Evolutionary conservation across 2,888 invertebrate species (phyloP), one percentile per base, ranked within the genome.

Genomic region (Tromatobia lineatoria): DNA sequence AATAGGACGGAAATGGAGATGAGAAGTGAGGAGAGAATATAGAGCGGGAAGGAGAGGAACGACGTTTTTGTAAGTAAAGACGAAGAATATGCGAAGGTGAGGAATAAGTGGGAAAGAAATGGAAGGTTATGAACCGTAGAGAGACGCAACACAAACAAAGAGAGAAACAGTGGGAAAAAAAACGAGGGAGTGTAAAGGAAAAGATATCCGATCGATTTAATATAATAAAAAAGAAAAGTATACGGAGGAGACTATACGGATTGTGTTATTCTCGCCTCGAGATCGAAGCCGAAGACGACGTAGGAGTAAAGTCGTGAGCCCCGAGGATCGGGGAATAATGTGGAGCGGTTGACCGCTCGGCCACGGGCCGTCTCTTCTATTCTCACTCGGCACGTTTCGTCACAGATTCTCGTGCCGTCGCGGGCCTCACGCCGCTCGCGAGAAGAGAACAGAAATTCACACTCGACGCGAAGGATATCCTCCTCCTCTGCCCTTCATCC

Each of bases 341-440:
- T 81, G 57, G 64, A 67, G 75, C 79, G 75, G 84, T 79, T 85
- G 84, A 85, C 84, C 84, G 81, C 79, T 71, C 75, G 66, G 71
- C 66, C 69, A 71, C 59, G 70, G 66, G 59, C n/a, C n/a, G 81
- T 70, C 42, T 34, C 42, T n/a, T 25, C 38, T 66, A 71, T 73
- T 67, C 76, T 73, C 47, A 42, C 52, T 74, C 57, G 76, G 52
- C 73, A 61, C 80, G 83, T 83, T 83, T 83, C 73, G 83, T 83
- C 83, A 80, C 83, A 77, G 83, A 74, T 80, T 67, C 67, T 73
- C 61, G 80, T 77, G 73, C 69, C 75, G 67, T 73, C 45, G 42
- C 42, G 45, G 75, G 64, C 25, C 15, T 64, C 34, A 59, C 50
- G 70, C 59, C 57, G 57, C 57, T 34, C 20, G 57, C 80, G 76